Evolutionary conservation across 1,140 invertebrate genomes (phyloP), one percentile per base, ranked within the genome.

Genomic region (Cardiocondyla obscurior): DNA sequence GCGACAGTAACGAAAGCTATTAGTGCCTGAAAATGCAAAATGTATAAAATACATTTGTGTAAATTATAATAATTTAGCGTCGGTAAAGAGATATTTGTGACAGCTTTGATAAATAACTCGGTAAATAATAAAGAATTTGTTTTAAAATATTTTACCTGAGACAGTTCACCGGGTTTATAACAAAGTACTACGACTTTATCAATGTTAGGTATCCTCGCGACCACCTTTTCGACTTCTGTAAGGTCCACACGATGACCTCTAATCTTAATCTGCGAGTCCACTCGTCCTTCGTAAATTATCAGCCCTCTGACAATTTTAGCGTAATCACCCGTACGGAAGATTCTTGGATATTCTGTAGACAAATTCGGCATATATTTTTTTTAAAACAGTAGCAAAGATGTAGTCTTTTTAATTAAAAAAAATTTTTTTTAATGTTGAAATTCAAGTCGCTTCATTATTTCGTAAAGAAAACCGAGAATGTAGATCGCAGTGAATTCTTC

Each of bases 211-310:
- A 96, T 89, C 8, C 93, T 92, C 16, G 91, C 89, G 0, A 97
- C 95, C 8, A 96, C 96, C 60, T 96, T 95, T 87, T 98, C 97
- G 7, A 98, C 96, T 94, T 98, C 97, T 0, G 95, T 94, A n/a
- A 98, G 92, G 88, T 98, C 97, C 0, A 98, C 96, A 25, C 97
- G 93, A 88, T 98, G 97, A 14, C 98, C 98, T 72, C 97, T 93
- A 12, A 98, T 96, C 94, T 98, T 98, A 0, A 98, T 95, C 92
- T 98, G 98, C 0, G 97, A 97, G 93, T 98, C 98, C 0, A 96
- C 96, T 49, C 98, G 95, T 0, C 98, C 98, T 88, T 98, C 97
- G 88, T 96, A 98, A 53, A 97, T 88, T 36, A 97, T 90, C 19
- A 94, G 93, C 0, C 95, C 96, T 69, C 97, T 96, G n/a, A 96